These are phyloP conservation scores for Akabosia matsudoensis DNA, from an alignment of 1,140 invertebrate genomes.

Conservation along the genomic window DNA sequence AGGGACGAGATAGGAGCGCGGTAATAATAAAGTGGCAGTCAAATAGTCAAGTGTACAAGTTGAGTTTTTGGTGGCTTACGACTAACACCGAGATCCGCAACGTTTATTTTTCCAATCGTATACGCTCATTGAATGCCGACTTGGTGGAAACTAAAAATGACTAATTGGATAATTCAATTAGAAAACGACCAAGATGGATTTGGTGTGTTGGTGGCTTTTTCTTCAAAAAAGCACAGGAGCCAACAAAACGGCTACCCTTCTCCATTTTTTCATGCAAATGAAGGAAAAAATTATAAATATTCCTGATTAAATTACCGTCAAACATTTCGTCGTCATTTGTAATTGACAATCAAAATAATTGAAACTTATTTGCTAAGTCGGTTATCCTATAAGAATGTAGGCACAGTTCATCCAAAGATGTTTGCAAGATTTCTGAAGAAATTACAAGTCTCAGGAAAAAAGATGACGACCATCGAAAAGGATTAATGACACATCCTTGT, in stretches of 20 bases:
- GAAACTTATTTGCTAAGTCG: too few species aligned
- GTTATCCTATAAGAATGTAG: too few species aligned
- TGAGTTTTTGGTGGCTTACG: too few species aligned
- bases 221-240: background rate
- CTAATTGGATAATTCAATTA: conserved; percentile 24
- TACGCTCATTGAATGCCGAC: background rate
- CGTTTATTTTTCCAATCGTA: background rate
- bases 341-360: background rate
- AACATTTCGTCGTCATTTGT: background rate
- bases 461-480: background rate
- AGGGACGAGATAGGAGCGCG: too few species aligned
- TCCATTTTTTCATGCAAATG: conserved; percentile 7
- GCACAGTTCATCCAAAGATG: background rate
- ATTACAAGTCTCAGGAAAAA: background rate
- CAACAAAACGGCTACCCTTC: background rate
- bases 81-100: too few species aligned
- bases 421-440: background rate
- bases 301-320: background rate
- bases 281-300: background rate
- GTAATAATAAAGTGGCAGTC: too few species aligned
- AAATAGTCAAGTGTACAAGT: too few species aligned
- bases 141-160: background rate
- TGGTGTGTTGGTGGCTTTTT: background rate
- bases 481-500: background rate
- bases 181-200: background rate